phyloP scores from a whole-genome alignment of 2,888 invertebrate species.

The Apotomis betuletana region DNA sequence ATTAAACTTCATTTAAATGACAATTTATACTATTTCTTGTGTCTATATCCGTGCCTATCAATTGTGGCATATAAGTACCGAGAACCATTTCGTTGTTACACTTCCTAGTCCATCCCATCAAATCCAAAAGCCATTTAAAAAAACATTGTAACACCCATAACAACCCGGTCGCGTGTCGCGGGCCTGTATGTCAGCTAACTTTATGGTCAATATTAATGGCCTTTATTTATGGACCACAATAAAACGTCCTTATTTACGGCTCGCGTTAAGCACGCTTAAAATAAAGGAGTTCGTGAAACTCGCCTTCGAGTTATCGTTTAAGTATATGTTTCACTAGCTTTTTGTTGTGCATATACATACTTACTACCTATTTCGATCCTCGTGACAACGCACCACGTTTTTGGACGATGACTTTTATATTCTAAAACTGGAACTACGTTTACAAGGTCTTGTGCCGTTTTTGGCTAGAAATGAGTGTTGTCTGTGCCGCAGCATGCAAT shows the following conservation, averaged over 20 bases:
- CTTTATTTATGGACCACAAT: constrained; percentile 37
- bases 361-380: too few relatives aligned
- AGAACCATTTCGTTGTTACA: not conserved
- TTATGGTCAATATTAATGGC: constrained; percentile 37
- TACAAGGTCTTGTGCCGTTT: too few relatives aligned
- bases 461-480: too few relatives aligned
- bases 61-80: not conserved
- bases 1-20: too few relatives aligned
- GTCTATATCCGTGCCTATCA: too few relatives aligned
- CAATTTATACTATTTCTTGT: too few relatives aligned
- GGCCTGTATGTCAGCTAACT: constrained; percentile 22
- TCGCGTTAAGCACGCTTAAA: constrained; percentile 10
- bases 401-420: too few relatives aligned
- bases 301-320: not conserved
- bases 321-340: not conserved
- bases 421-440: too few relatives aligned
- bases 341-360: not conserved
- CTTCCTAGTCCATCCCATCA: not conserved
- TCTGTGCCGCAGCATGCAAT: too few relatives aligned
- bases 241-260: constrained; percentile 29
- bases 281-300: not conserved
- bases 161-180: constrained; percentile 18
- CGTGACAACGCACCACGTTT: too few relatives aligned
- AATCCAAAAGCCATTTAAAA: constrained; percentile 7
- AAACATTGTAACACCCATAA: constrained; percentile 5